Conservation (phyloP, 1,140 invertebrate genomes). For the Chlorops oryzae region DNA sequence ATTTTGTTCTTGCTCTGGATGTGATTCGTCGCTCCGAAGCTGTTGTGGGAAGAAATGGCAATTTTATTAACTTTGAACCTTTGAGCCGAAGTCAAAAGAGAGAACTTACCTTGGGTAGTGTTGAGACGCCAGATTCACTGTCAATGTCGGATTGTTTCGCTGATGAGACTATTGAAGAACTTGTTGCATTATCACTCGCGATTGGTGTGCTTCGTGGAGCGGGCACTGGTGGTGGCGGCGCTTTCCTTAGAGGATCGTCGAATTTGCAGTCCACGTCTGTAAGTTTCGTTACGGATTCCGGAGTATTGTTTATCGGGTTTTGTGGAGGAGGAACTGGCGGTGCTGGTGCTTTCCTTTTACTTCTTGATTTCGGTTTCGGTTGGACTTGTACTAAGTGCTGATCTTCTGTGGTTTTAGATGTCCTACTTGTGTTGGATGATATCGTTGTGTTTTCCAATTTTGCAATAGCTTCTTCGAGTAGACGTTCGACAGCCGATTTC, state of each 20-base stretch:
- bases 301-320: not conserved
- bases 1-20: conserved; percentile 18
- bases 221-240: conserved; percentile 24
- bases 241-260: conserved; percentile 5
- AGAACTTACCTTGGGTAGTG: conserved; percentile 34
- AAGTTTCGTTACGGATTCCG: not conserved
- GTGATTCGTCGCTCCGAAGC: conserved; percentile 41
- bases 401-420: not conserved
- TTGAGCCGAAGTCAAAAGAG: no score
- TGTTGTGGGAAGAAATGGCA: not conserved
- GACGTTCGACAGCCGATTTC: conserved; percentile 29
- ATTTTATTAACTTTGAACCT: conserved; percentile 4
- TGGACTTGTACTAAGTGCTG: not conserved
- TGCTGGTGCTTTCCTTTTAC: not conserved
- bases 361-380: not conserved
- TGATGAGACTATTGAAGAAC: conserved; percentile 14
- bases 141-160: conserved; percentile 35
- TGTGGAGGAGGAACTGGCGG: not conserved
- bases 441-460: conserved; percentile 33
- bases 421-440: not conserved
- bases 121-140: conserved; percentile 37
- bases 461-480: conserved; percentile 40
- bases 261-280: conserved; percentile 18
- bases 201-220: conserved; percentile 18
- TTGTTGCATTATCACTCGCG: not conserved